Evolutionary conservation across 2,797 vertebrate genomes (phyloP).

Genomic region (Periophthalmus magnuspinnatus): DNA sequence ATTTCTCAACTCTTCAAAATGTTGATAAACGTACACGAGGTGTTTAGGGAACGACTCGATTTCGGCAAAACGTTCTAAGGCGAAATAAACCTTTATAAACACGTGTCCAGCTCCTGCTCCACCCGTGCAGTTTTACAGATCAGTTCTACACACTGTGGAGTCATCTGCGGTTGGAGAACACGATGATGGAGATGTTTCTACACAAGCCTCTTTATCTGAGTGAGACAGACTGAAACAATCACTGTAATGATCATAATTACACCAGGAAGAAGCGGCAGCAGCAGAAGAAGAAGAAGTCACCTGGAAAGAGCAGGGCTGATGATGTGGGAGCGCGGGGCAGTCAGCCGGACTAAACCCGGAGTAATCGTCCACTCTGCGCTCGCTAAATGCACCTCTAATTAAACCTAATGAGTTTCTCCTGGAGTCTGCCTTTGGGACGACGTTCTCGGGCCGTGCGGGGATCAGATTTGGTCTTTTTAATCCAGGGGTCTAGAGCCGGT

Average conservation of each 20-base stretch:
- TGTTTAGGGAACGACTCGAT: too few relatives aligned
- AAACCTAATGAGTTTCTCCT: slow-evolving; percentile 50
- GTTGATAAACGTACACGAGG: too few relatives aligned
- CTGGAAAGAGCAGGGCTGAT: slow-evolving; percentile 33
- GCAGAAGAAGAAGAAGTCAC: slow-evolving; percentile 28
- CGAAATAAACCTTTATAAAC: too few relatives aligned
- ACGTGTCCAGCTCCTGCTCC: too few relatives aligned
- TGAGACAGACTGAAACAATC: slow-evolving; percentile 58
- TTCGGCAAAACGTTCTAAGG: too few relatives aligned
- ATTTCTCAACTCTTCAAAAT: too few relatives aligned
- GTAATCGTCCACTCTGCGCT: slow-evolving; percentile 19
- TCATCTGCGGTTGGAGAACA: slow-evolving; percentile 32
- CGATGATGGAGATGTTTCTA: slow-evolving; percentile 36
- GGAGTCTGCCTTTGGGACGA: too few relatives aligned
- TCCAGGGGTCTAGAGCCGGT: too few relatives aligned
- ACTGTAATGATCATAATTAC: slow-evolving; percentile 46
- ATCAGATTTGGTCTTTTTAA: too few relatives aligned
- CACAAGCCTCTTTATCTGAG: slow-evolving; percentile 19
- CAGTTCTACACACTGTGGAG: too few relatives aligned
- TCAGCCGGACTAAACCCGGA: slow-evolving; percentile 26
- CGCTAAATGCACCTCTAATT: slow-evolving; percentile 32
- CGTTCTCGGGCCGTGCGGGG: too few relatives aligned
- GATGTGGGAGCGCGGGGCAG: slow-evolving; percentile 20
- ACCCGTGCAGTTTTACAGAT: too few relatives aligned
- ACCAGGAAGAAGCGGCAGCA: slow-evolving; percentile 8